phyloP scores from a whole-genome alignment of 2,113 vertebrate species.

The Clarias batrachus region DNA sequence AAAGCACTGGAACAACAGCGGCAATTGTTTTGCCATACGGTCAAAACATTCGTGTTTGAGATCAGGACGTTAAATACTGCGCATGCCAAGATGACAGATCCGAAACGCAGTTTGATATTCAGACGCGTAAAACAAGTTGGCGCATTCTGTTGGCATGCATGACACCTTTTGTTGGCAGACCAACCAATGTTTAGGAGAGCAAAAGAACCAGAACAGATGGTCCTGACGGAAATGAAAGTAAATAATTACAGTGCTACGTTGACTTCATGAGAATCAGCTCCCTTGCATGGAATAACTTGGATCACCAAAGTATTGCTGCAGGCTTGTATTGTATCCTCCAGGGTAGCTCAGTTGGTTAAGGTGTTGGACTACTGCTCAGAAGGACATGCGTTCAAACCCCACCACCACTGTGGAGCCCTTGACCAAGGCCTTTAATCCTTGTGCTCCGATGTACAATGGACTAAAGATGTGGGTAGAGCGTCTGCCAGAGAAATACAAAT shows the following conservation, averaged over 20 bases:
- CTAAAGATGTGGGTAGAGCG: too few relatives aligned
- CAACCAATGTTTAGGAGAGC: neutral
- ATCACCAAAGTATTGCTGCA: neutral
- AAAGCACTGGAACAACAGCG: neutral
- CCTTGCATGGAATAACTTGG: neutral
- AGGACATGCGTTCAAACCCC: too few relatives aligned
- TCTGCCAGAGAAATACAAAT: too few relatives aligned
- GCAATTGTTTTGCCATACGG: neutral
- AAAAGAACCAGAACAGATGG: neutral
- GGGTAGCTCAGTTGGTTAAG: too few relatives aligned
- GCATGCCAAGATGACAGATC: neutral
- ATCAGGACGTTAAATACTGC: neutral
- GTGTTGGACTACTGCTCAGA: too few relatives aligned
- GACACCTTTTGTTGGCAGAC: neutral
- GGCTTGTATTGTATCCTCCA: neutral
- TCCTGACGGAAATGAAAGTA: neutral
- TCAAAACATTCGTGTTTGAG: neutral
- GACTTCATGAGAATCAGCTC: too few relatives aligned
- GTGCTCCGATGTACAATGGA: too few relatives aligned
- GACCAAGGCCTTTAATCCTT: too few relatives aligned
- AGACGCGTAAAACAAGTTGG: neutral
- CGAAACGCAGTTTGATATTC: neutral
- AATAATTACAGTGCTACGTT: too few relatives aligned
- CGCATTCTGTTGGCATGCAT: neutral
- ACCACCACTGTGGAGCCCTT: too few relatives aligned